Evolutionary conservation across 2,797 vertebrate species (phyloP), one percentile per base, ranked within the genome.

Genomic region (Chrosomus eos): DNA sequence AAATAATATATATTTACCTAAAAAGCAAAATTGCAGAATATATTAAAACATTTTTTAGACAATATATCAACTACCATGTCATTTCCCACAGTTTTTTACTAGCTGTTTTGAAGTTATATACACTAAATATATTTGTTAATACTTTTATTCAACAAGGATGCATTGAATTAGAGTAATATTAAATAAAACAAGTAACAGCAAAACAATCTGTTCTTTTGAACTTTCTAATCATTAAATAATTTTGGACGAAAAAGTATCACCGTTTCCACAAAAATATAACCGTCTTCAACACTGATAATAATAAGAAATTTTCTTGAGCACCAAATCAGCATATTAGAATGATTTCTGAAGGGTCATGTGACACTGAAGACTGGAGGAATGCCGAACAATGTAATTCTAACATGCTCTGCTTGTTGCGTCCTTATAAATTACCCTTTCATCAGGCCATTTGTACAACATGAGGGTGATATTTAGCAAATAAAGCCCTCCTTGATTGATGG

Each of bases 361-460:
- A 70, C 67, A 70, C 40, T 43, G 38, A 43, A 38, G 19, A 38
- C 66, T 1, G 8, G 14, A n/a, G n/a, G 26, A 18, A 72, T 19
- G 80, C 67, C 67, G 79, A 89, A 90, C 86, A 90, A 89, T 87
- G 36, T 31, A 45, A 86, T 87, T 84, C 80, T 73, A 88, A 82
- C 86, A 84, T 77, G 72, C 88, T 85, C 85, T 40, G 76, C 73
- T 64, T 74, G 70, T 86, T 85, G 73, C 67, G 16, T 83, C 79
- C 70, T 81, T 82, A 73, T 88, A 85, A 87, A 86, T 89, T 36
- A 85, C 76, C 87, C 90, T 91, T 91, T 90, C 90, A 89, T 89
- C 86, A 82, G 76, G 84, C 51, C 84, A 88, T 88, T 90, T 90
- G 85, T 82, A 87, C 80, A 58, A 68, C 53, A 87, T 77, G 79